phyloP scores from a whole-genome alignment of 2,888 invertebrate genomes.

The Lypha dubia region DNA sequence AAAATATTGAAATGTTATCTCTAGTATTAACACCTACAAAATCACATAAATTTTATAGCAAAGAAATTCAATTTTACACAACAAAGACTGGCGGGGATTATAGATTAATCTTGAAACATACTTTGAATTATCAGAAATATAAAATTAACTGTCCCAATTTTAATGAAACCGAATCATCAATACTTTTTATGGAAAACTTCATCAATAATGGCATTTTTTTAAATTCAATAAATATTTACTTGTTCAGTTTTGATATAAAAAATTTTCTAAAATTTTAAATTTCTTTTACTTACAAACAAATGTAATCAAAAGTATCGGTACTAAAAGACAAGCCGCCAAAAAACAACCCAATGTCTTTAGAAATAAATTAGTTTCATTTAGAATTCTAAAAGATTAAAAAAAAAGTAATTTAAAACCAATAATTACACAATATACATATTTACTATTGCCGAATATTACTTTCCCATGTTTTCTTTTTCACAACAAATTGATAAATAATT shows the following conservation, averaged over 20 bases:
- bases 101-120: not conserved
- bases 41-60: not conserved
- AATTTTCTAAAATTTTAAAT: conserved; percentile 1
- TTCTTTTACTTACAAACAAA: conserved; percentile 81
- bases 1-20: conserved; percentile 32
- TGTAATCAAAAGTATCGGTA: conserved; percentile 79
- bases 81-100: conserved; percentile 31
- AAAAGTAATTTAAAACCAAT: not conserved
- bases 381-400: conserved; percentile 76
- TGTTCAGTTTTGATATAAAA: not conserved
- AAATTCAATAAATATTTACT: too few relatives aligned
- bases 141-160: too few relatives aligned
- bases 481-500: conserved; percentile 25
- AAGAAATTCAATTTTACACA: not conserved
- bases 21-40: conserved; percentile 28
- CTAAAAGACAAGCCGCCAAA: conserved; percentile 78
- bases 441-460: conserved; percentile 59
- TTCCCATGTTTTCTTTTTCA: conserved; percentile 70
- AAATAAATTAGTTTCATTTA: conserved; percentile 79
- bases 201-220: too few relatives aligned
- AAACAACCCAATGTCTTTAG: conserved; percentile 80
- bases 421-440: conserved; percentile 33
- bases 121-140: not conserved
- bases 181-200: too few relatives aligned
- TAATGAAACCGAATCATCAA: too few relatives aligned